These are phyloP conservation scores for Odontocolon sp. DNA, from an alignment of 2,888 invertebrate species.

Conservation along the genomic window DNA sequence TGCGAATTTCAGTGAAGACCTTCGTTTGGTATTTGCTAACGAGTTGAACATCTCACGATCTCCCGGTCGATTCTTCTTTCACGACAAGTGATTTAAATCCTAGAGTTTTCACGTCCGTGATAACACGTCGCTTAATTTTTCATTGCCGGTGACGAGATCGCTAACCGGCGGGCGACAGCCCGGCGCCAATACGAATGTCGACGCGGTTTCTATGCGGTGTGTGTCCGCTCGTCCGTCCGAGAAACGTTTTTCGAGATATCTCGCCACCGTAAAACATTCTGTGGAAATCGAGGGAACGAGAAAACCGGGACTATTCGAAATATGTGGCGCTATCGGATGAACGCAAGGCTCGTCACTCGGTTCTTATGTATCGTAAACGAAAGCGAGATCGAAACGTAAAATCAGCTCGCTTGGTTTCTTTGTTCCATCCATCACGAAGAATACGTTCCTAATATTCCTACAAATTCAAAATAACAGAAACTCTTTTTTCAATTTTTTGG, in stretches of 20 bases:
- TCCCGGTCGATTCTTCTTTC: not conserved
- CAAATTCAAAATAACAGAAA: no score
- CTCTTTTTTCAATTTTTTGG: conserved; percentile 25
- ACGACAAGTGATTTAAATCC: not conserved
- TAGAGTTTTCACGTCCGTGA: not conserved
- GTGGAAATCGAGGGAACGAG: conserved; percentile 11
- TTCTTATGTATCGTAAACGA: not conserved
- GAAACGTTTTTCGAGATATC: conserved; percentile 40
- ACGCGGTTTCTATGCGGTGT: not conserved
- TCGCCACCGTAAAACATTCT: conserved; percentile 47
- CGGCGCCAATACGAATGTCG: not conserved
- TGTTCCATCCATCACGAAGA: conserved; percentile 17
- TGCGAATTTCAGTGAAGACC: conserved; percentile 1
- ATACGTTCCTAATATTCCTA: not conserved
- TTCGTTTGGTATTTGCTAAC: conserved; percentile 11
- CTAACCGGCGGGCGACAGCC: not conserved
- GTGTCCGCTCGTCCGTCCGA: not conserved
- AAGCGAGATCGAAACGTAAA: not conserved
- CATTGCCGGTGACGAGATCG: not conserved
- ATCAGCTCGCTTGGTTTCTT: not conserved
- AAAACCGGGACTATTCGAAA: conserved; percentile 67
- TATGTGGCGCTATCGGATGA: conserved; percentile 70
- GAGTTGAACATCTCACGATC: not conserved
- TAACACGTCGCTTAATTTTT: not conserved
- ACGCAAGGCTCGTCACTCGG: conserved; percentile 59